A percentile compares a stretch with the other conserved stretches of the same genome.
Evolutionary conservation across 2,888 invertebrate species (phyloP).

Genomic region (Eupithecia tripunctaria): DNA sequence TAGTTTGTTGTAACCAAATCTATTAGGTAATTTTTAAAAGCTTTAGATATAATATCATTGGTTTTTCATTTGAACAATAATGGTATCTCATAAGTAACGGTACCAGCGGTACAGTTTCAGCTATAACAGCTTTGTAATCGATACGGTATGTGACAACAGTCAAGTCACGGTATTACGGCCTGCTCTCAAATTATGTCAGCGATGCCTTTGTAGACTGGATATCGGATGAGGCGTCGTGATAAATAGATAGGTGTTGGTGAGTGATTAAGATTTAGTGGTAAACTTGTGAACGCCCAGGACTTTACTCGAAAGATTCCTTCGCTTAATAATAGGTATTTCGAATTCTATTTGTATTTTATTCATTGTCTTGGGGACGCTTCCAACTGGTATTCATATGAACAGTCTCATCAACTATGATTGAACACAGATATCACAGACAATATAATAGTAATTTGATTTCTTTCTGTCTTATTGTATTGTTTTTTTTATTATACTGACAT

Average conservation of each 20-base stretch:
- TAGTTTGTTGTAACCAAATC: no score
- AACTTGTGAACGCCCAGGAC: not conserved
- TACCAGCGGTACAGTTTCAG: conserved; percentile 8
- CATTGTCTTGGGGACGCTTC: no score
- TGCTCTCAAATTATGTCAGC: conserved; percentile 25
- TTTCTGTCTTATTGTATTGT: no score
- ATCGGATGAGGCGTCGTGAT: not conserved
- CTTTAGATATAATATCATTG: no score
- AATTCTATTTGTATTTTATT: no score
- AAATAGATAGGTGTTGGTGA: not conserved
- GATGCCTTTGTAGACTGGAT: not conserved
- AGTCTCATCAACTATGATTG: no score
- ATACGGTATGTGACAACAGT: conserved; percentile 23
- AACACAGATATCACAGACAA: no score
- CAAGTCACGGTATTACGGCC: not conserved
- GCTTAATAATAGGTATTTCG: no score
- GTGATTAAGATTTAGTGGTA: not conserved
- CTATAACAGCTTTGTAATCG: conserved; percentile 23
- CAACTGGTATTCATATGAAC: no score
- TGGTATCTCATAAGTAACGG: not conserved
- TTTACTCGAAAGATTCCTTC: not conserved
- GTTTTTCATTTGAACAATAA: not conserved
- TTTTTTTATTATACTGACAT: no score
- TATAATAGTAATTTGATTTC: no score
- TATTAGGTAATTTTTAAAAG: no score